Evolutionary conservation across 1,140 invertebrate genomes (phyloP).

Genomic region (Sinonovacula constricta): DNA sequence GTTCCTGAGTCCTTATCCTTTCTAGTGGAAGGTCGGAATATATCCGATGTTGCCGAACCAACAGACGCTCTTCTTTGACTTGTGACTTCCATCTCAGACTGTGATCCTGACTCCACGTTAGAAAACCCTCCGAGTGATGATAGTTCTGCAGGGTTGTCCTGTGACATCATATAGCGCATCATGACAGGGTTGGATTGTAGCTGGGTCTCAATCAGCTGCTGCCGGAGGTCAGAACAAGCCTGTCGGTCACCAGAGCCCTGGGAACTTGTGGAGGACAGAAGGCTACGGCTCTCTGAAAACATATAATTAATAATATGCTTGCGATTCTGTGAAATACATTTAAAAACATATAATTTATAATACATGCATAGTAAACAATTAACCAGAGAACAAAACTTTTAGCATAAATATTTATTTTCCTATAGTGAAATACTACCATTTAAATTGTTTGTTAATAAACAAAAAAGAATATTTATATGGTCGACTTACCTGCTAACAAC

Average conservation of each 20-base stretch:
- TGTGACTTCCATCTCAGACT: constrained; percentile 17
- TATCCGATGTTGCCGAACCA: constrained; percentile 27
- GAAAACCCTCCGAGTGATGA: constrained; percentile 44
- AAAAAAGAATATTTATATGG: neutral
- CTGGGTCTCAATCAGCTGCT: neutral
- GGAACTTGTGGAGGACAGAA: neutral
- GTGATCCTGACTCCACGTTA: constrained; percentile 45
- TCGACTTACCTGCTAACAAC: constrained; percentile 30
- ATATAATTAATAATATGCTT: too few relatives aligned
- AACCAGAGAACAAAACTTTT: too few relatives aligned
- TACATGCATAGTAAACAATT: too few relatives aligned
- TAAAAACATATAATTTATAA: too few relatives aligned
- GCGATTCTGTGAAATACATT: too few relatives aligned
- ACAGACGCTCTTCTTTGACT: constrained; percentile 33
- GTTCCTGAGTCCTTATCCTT: neutral
- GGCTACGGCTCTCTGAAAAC: constrained; percentile 37
- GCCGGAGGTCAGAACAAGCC: too few relatives aligned
- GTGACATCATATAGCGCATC: constrained; percentile 39
- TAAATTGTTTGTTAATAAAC: too few relatives aligned
- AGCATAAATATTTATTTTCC: too few relatives aligned
- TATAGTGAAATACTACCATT: too few relatives aligned
- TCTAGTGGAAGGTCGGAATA: neutral
- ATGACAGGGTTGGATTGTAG: constrained; percentile 29
- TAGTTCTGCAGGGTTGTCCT: constrained; percentile 27
- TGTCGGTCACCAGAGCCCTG: neutral